phyloP scores from a whole-genome alignment of 2,797 vertebrate genomes.

The Pangasius djambal region DNA sequence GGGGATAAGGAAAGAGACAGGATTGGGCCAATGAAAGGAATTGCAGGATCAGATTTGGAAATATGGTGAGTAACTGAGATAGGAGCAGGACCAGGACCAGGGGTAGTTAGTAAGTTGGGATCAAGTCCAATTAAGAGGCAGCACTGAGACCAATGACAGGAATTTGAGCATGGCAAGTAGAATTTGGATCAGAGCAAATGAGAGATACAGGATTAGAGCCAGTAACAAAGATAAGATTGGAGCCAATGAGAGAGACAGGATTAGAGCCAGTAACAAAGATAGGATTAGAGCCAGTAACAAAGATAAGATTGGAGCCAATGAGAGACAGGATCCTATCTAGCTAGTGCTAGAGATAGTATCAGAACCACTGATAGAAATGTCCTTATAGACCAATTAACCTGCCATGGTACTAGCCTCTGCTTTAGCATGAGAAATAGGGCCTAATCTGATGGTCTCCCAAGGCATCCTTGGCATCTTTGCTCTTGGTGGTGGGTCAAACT shows the following conservation, averaged over 20 bases:
- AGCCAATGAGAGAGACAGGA: not conserved
- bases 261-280: not conserved
- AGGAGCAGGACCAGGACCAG: not conserved
- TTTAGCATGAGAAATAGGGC: not conserved
- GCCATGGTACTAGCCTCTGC: not conserved
- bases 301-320: not conserved
- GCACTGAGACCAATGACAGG: not conserved
- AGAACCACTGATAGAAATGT: not conserved
- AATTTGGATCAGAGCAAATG: not conserved
- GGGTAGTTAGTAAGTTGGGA: not conserved
- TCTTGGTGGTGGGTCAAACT: not conserved
- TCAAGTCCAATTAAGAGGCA: not conserved
- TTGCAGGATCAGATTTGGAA: not conserved
- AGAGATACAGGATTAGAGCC: not conserved
- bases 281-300: not conserved
- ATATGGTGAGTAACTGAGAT: no score
- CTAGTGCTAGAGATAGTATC: not conserved
- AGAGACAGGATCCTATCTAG: not conserved
- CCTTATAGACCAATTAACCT: not conserved
- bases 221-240: constrained; percentile 4
- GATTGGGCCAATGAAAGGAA: not conserved
- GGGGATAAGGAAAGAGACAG: not conserved
- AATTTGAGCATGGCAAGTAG: not conserved
- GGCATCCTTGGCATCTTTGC: not conserved
- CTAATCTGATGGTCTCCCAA: not conserved